A percentile compares a stretch with the other conserved stretches of the same genome.
These are phyloP conservation scores for Hyposoter didymator DNA, from an alignment of 2,888 invertebrate genomes.

Conservation along the genomic window DNA sequence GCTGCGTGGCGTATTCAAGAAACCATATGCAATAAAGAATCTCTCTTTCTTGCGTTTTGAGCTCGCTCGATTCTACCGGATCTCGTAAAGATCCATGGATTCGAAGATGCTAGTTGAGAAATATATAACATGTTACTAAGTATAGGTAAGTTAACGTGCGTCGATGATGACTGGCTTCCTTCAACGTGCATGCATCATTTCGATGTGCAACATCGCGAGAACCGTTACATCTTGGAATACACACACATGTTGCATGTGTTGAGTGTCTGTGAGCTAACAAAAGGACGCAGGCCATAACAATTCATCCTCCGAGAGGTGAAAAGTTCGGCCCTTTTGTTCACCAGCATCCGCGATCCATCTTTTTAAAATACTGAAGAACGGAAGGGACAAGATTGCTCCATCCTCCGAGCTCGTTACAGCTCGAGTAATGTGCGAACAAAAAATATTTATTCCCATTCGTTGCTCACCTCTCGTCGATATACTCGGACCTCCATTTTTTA, in stretches of 20 bases:
- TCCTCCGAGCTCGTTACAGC: slow-evolving; percentile 51
- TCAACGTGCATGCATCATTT: slow-evolving; percentile 53
- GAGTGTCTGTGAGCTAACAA: background rate
- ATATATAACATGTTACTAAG: slow-evolving; percentile 38
- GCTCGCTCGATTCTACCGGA: slow-evolving; percentile 49
- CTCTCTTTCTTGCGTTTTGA: slow-evolving; percentile 14
- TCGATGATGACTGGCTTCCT: slow-evolving; percentile 69
- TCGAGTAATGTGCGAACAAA: slow-evolving; percentile 42
- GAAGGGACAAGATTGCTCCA: slow-evolving; percentile 59
- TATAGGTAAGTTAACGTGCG: slow-evolving; percentile 56
- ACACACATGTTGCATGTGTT: background rate
- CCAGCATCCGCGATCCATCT: background rate
- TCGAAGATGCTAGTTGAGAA: slow-evolving; percentile 45
- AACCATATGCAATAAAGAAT: slow-evolving; percentile 53
- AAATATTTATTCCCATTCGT: slow-evolving; percentile 28
- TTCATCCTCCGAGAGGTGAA: too few species aligned
- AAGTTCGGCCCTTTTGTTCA: slow-evolving; percentile 9
- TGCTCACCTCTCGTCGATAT: slow-evolving; percentile 8
- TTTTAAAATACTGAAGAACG: slow-evolving; percentile 35
- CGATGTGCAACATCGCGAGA: slow-evolving; percentile 42
- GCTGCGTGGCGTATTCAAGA: slow-evolving; percentile 28
- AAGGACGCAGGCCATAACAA: background rate
- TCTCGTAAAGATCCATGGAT: slow-evolving; percentile 56
- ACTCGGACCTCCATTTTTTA: slow-evolving; percentile 44
- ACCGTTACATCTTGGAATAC: slow-evolving; percentile 56